Base-by-base conservation (phyloP, 2,113 vertebrate species). In the Poeciliopsis prolifica region DNA sequence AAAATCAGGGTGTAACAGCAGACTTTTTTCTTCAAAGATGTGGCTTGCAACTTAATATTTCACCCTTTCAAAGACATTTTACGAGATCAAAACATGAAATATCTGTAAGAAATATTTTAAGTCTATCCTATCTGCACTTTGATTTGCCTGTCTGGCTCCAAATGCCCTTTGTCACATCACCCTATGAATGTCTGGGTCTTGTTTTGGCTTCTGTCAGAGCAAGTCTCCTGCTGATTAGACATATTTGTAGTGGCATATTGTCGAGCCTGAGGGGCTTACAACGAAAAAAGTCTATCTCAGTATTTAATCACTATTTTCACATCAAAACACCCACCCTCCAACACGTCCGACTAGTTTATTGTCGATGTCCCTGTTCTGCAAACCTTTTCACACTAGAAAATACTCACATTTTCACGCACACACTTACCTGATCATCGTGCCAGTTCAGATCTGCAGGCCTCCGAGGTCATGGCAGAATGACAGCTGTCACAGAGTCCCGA, bases 401-500 rank as follows among this genome's bases (percentile, higher is more conserved):
- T 54, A 19, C 17, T 13, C 14, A 72, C 77, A 79, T 75, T 69
- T 71, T 64, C 40, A 84, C 76, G 65, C 80, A 81, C 64, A 68
- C 76, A 65, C 82, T 83, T 84, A 91, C 89, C 91, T 90, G 87
- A 92, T 94, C 94, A 92, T 60, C 11, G 28, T 93, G 93, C 91
- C 94, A 92, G 83, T 84, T 87, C 90, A 82, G 88, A 92, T 94
- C 89, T 91, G 87, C 72, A 71, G 87, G 87, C 74, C 70, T 72
- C 69, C 87, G 90, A 94, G 92, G 93, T 93, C 93, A 93, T 61
- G 13, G 80, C 71, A 75, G 92, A 95, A 89, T 95, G 94, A 93
- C 93, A 95, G 94, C 94, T 93, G 93, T 93, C 93, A 93, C 88
- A 78, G 83, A 83, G 82, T 86, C 91, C 92, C 89, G 69, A 91